Evolutionary conservation across 2,888 invertebrate genomes (phyloP).

Genomic region (Dasypolia templi): DNA sequence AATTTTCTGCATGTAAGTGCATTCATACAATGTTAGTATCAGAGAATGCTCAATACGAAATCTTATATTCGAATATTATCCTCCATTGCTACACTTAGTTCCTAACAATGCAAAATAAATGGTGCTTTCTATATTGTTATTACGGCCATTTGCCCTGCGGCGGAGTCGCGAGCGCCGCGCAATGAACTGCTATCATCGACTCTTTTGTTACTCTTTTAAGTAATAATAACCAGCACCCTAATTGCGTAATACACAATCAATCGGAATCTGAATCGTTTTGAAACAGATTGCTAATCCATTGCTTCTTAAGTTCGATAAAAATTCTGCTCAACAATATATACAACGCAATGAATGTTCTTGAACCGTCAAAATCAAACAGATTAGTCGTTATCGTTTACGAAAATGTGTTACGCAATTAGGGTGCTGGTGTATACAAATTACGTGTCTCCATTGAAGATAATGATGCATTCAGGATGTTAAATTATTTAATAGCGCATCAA

Average conservation of each 20-base stretch:
- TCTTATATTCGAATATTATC: constrained; percentile 61
- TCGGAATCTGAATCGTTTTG: too few species aligned
- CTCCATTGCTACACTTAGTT: constrained; percentile 60
- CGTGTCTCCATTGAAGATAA: constrained; percentile 53
- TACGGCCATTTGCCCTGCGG: constrained; percentile 60
- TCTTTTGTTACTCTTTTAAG: constrained; percentile 64
- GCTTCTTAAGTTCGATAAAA: too few species aligned
- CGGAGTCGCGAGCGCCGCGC: constrained; percentile 56
- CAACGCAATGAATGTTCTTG: too few species aligned
- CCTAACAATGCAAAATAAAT: constrained; percentile 66
- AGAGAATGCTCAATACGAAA: constrained; percentile 47
- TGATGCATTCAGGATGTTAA: constrained; percentile 46
- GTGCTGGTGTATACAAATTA: constrained; percentile 59
- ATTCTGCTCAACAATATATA: too few species aligned
- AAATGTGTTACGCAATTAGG: too few species aligned
- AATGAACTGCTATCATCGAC: constrained; percentile 63
- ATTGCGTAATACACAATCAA: too few species aligned
- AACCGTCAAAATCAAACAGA: too few species aligned
- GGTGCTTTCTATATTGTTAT: constrained; percentile 68
- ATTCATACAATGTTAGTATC: constrained; percentile 29
- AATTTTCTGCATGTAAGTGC: constrained; percentile 50
- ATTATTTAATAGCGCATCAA: constrained; percentile 48
- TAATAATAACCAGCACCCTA: constrained; percentile 60
- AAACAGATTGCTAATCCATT: too few species aligned
- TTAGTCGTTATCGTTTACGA: too few species aligned